Evolutionary conservation across 2,113 vertebrate species (phyloP).

Genomic region (Melanerpes formicivorus): DNA sequence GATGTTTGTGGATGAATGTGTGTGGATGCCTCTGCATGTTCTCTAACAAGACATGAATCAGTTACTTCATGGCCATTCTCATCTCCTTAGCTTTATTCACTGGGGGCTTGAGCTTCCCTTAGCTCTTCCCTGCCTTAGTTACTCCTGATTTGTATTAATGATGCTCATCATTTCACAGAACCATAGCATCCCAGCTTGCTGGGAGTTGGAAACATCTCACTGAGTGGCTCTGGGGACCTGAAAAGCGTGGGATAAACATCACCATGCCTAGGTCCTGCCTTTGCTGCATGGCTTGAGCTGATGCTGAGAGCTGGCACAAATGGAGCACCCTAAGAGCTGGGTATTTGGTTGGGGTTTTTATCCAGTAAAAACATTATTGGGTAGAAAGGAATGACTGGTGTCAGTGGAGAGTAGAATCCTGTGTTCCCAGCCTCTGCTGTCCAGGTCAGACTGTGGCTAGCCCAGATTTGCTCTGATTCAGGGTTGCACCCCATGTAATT

Average conservation of each 20-base stretch:
- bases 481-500: neutral
- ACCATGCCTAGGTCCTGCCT: neutral
- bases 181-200: no score
- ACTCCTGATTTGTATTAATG: neutral
- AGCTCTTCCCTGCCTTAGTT: neutral
- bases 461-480: neutral
- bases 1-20: neutral
- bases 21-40: neutral
- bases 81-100: neutral
- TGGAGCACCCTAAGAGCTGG: neutral
- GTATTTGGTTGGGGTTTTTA: neutral
- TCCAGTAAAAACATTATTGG: neutral
- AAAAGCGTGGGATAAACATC: neutral
- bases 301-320: neutral
- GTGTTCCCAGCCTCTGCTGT: neutral
- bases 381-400: neutral
- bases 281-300: accelerated
- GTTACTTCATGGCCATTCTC: neutral
- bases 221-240: neutral
- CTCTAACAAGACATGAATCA: neutral
- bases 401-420: neutral
- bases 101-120: neutral
- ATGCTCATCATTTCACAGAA: neutral
- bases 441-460: neutral
- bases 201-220: neutral